Evolutionary conservation across 2,888 invertebrate genomes (phyloP).

Genomic region (Drosophila mercatorum): DNA sequence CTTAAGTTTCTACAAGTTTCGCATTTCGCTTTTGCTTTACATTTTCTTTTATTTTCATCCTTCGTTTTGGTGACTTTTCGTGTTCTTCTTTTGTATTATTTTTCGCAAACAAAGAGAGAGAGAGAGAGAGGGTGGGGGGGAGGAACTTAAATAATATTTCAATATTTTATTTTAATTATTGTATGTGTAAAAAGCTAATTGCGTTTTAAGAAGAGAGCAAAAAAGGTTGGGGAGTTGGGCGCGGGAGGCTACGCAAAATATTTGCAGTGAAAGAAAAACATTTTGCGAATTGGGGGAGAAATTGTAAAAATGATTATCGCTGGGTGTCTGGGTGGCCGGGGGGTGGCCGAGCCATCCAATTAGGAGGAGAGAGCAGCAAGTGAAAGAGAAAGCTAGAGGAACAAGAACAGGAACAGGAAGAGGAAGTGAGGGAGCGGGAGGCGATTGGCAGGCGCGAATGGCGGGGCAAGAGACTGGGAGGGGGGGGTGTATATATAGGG

Average conservation of each 20-base stretch:
- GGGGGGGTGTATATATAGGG: not conserved
- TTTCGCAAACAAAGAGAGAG: conserved; percentile 26
- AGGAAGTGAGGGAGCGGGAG: not conserved
- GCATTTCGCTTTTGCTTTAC: conserved; percentile 27
- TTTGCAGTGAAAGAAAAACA: conserved; percentile 14
- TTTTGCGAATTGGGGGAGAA: conserved; percentile 32
- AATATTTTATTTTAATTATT: conserved; percentile 70
- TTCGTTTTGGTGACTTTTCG: conserved; percentile 55
- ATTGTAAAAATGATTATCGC: conserved; percentile 45
- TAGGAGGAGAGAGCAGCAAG: conserved; percentile 37
- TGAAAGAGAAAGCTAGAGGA: not conserved
- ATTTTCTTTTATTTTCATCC: conserved; percentile 8
- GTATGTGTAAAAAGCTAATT: conserved; percentile 74
- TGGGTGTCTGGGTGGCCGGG: conserved; percentile 16
- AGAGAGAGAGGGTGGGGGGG: not conserved
- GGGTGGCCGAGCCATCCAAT: conserved; percentile 26
- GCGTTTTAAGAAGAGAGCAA: conserved; percentile 49
- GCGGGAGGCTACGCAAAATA: conserved; percentile 13
- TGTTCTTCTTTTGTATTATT: conserved; percentile 13
- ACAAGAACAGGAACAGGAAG: not conserved
- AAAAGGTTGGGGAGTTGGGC: conserved; percentile 21
- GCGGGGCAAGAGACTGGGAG: conserved; percentile 34
- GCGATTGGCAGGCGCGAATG: conserved; percentile 31
- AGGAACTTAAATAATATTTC: conserved; percentile 68
- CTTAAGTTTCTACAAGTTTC: conserved; percentile 51